These are phyloP conservation scores for Scaptomyza tumidula DNA, from an alignment of 2,888 invertebrate genomes.

Conservation along the genomic window DNA sequence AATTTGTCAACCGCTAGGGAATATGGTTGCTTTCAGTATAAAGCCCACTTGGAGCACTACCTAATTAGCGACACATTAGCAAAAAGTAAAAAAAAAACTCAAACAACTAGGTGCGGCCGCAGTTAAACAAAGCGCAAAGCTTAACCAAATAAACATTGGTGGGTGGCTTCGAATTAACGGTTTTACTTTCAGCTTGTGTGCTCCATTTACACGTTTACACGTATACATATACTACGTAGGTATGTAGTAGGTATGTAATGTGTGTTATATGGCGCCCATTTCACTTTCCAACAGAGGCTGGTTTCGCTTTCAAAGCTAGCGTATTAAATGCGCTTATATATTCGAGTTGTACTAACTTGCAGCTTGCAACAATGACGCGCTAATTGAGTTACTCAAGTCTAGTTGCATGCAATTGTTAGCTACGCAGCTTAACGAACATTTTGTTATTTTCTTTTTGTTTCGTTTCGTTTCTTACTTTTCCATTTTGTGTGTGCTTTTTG, in stretches of 20 bases:
- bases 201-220: conserved; percentile 43
- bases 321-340: conserved; percentile 68
- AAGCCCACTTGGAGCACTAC: conserved; percentile 29
- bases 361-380: conserved; percentile 40
- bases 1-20: conserved; percentile 29
- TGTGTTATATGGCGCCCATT: conserved; percentile 28
- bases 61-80: conserved; percentile 71
- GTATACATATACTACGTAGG: neutral
- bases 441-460: neutral
- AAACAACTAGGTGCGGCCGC: conserved; percentile 56
- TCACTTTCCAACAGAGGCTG: conserved; percentile 55
- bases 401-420: conserved; percentile 52
- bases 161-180: conserved; percentile 28
- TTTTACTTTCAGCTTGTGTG: conserved; percentile 56
- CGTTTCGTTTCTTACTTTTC: conserved; percentile 4
- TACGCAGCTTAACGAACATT: conserved; percentile 38
- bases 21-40: conserved; percentile 10
- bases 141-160: conserved; percentile 54
- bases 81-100: conserved; percentile 26
- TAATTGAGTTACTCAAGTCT: conserved; percentile 70
- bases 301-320: conserved; percentile 66
- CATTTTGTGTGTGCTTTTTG: conserved; percentile 26
- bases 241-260: too few relatives aligned
- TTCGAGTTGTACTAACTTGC: conserved; percentile 17
- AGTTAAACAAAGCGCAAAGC: conserved; percentile 47